Base-by-base conservation (phyloP, 2,113 vertebrate species). In the Mesembrinibis cayennensis region DNA sequence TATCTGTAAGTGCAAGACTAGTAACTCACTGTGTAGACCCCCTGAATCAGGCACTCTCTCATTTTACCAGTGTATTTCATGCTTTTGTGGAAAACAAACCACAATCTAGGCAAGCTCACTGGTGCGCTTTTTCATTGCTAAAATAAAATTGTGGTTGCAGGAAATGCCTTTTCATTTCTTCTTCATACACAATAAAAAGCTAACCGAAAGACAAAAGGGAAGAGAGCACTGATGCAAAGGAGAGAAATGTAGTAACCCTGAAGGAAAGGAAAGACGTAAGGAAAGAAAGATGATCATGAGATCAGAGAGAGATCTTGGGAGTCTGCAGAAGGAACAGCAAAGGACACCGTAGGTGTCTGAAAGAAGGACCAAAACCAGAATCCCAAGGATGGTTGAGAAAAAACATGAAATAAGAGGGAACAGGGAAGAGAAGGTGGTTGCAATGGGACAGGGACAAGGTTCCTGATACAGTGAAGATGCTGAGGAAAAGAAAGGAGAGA, bases 261-360 rank as follows among this genome's bases (percentile, higher is more conserved):
- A 79, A 82, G 22, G 26, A 58, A 63, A 63, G 11, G 7, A 38
- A 91, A 65, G 36, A 52, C 0, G 0, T 11, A 61, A 12, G 7
- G 49, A 13, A 42, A 58, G 55, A 84, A 63, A 73, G 38, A n/a
- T 20, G 22, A 5, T 26, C 1, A 44, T 63, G 34, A 77, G 47
- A 36, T 53, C 52, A 73, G 38, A 72, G 61, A 38, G 11, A 89
- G 34, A 30, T 16, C 55, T 56, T 82, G 12, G 10, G 34, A 70
- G 5, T 67, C 45, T 40, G 47, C 45, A 87, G 15, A 78, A 84
- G 5, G n/a, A 17, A 94, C n/a, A 89, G 45, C 25, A 78, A 78
- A 78, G 36, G 29, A 65, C 29, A 26, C 22, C 3, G 8, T 0
- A 34, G 34, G 40, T 2, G 16, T 56, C 10, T 38, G 38, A 82